Percentiles rank a stretch among this genome's conserved stretches.
Conservation (phyloP, 2,797 vertebrate species). For the Apogon talboti region DNA sequence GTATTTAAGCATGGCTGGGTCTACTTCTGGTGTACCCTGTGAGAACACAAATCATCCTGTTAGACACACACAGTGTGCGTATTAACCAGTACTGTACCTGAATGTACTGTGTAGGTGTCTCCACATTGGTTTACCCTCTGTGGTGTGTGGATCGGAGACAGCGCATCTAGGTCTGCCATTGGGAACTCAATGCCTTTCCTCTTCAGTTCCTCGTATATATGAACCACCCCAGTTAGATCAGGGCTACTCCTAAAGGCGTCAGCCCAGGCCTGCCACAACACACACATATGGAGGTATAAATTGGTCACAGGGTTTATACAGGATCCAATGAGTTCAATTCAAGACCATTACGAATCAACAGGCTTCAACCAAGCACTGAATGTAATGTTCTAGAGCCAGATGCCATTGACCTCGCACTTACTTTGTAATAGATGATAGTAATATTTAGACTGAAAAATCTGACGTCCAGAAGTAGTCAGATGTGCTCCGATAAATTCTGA, state of each 20-base stretch:
- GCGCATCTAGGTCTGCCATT: slow-evolving; percentile 94
- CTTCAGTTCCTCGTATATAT: slow-evolving; percentile 98
- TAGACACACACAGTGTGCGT: no score
- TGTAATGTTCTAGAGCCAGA: no score
- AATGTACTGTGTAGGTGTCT: background rate
- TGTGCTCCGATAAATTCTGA: no score
- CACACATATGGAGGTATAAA: slow-evolving; percentile 6
- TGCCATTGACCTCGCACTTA: no score
- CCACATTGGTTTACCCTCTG: slow-evolving; percentile 88
- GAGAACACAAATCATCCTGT: background rate
- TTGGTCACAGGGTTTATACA: background rate
- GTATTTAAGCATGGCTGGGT: slow-evolving; percentile 92
- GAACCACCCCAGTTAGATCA: slow-evolving; percentile 96
- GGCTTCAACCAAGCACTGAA: no score
- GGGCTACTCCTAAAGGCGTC: slow-evolving; percentile 98
- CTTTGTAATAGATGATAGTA: no score
- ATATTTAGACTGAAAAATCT: no score
- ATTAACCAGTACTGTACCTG: background rate
- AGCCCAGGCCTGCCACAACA: slow-evolving; percentile 91
- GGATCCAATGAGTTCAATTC: no score
- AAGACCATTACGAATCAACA: no score
- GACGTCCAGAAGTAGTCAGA: no score
- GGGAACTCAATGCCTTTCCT: slow-evolving; percentile 98
- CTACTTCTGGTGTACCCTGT: slow-evolving; percentile 94
- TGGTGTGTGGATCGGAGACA: slow-evolving; percentile 98